Evolutionary conservation across 1,140 invertebrate genomes (phyloP), one percentile per base, ranked within the genome.

Genomic region (Drosophila nigromelanica): DNA sequence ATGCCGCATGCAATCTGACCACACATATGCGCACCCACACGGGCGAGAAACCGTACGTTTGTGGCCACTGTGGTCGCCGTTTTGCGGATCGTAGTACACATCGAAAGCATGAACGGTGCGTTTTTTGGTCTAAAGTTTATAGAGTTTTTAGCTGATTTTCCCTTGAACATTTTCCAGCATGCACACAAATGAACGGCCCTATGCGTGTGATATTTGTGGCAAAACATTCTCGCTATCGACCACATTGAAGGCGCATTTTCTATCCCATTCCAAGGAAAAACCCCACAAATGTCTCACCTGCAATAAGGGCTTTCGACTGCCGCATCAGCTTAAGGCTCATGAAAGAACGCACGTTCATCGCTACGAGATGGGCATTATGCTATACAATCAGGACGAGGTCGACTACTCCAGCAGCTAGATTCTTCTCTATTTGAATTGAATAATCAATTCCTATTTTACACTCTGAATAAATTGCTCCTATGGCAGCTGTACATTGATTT

Each of bases 101-200:
- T 63, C 73, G 90, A 0, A 91, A 89, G 18, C 90, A 91, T 42
- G 80, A 89, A 70, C 69, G 94, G 90, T 91, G n/a, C 4, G 50
- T 43, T 7, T 18, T 39, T 30, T 24, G 15, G 8, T 0, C 11
- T 3, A 18, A 3, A 12, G 18, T 21, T 14, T 52, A 18, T 24
- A 12, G 35, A 7, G 5, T 3, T 10, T 1, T 51, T 61, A 1
- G 15, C 33, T 56, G 35, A 39, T 10, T 59, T 4, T n/a, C 48
- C n/a, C 0, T 10, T 6, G 18, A n/a, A 0, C 40, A 8, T n/a
- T 69, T 63, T 15, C 5, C 7, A 91, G 90, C 10, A 93, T 93
- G 58, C 94, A 94, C 78, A 94, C 93, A 4, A 94, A 94, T 75
- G 93, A 94, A 73, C 80, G 93, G 21, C 94, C 94, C 0, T 94